Base-by-base conservation (phyloP, 2,888 invertebrate species). In the Ochropleura plecta region DNA sequence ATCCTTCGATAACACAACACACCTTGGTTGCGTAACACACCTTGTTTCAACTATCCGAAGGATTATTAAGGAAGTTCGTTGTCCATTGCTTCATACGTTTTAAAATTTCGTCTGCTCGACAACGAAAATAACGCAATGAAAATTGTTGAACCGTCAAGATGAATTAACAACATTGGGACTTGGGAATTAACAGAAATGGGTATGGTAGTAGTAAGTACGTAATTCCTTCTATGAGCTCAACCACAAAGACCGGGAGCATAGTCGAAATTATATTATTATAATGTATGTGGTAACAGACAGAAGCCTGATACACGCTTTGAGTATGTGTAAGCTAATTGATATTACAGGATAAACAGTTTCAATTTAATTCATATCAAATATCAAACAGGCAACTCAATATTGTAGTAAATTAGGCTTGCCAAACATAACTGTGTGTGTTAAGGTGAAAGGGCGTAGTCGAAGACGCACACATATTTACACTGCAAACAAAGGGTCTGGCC, bases 381-480 rank as follows among this genome's bases (percentile, higher is more conserved):
- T 89, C 74, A 86, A 64, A 85, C 67, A 68, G 88, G 84, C 76
- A 85, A 80, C 84, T 85, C 74, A 78, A 85, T 86, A 85, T 70
- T 62, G 82, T 84, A 88, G 82, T 83, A 85, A 91, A 92, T 91
- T 91, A 90, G 81, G 86, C 79, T 90, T 84, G 73, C 78, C 88
- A 89, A 90, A 91, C 87, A 86, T 64, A 53, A 67, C 63, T 67
- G 76, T 68, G 64, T 85, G 78, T 86, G 82, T 84, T 74, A 83
- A 84, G 84, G 86, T 86, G 84, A 82, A 84, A 80, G 82, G 85
- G 84, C 57, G 71, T 79, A 81, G 82, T 87, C 81, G 85, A 88
- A 81, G 73, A 82, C 72, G 57, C 30, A 75, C 49, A 68, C 70
- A 77, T 79, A 75, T 84, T 88, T 79, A 79, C 78, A 72, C 65